Evolutionary conservation across 2,888 invertebrate species (phyloP).

Genomic region (Drosophila greeni): DNA sequence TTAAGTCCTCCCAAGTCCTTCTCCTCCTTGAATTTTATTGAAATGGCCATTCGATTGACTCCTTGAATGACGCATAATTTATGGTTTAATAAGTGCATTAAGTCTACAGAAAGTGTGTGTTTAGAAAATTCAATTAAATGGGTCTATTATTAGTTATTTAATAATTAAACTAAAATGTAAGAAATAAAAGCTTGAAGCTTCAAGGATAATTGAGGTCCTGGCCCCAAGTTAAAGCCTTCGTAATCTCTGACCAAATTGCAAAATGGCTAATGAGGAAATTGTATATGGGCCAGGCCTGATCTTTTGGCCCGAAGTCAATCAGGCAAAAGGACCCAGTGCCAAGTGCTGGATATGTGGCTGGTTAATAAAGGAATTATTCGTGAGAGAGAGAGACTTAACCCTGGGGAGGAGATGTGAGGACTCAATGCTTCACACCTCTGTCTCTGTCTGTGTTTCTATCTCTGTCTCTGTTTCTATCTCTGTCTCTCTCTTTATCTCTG

Average conservation of each 20-base stretch:
- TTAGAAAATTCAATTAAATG: background rate
- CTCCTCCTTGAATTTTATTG: background rate
- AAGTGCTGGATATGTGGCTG: background rate
- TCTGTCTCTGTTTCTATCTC: background rate
- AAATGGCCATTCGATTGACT: conserved; percentile 21
- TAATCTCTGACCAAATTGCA: background rate
- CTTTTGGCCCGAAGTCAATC: conserved; percentile 1
- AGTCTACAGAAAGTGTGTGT: background rate
- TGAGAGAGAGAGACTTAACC: background rate
- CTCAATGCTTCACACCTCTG: background rate
- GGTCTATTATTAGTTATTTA: no score
- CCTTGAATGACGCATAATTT: background rate
- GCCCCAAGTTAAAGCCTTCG: background rate
- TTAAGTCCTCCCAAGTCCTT: background rate
- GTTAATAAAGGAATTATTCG: conserved; percentile 3
- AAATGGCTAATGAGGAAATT: background rate
- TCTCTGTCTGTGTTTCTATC: no score
- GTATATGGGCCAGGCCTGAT: background rate
- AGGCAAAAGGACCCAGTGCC: background rate
- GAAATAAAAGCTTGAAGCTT: background rate
- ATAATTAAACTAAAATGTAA: background rate
- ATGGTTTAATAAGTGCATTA: conserved; percentile 5
- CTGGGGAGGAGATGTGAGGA: background rate
- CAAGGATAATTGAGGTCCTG: background rate
- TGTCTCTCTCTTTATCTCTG: no score